Percentiles rank a stretch among this genome's conserved stretches.
Conservation (phyloP, 1,140 invertebrate species). For the Hylyphantes graminicola region DNA sequence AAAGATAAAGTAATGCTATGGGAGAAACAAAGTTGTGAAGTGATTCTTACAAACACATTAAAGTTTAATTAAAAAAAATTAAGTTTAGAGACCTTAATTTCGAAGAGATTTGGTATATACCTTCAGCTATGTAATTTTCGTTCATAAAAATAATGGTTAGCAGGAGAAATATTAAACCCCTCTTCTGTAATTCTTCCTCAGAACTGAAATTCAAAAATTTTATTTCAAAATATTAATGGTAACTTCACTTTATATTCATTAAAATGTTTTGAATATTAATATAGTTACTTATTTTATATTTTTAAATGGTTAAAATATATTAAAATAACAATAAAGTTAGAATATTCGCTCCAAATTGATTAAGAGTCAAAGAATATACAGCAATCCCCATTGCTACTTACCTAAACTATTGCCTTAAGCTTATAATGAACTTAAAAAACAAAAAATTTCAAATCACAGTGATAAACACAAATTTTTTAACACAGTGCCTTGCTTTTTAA, state of each 20-base stretch:
- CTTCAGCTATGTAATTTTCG: slow-evolving; percentile 28
- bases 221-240: background rate
- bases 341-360: too few relatives aligned
- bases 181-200: background rate
- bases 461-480: too few relatives aligned
- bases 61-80: background rate
- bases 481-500: too few relatives aligned
- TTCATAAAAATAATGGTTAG: slow-evolving; percentile 37
- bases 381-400: too few relatives aligned
- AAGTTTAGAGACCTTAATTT: background rate
- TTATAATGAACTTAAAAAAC: too few relatives aligned
- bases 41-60: background rate
- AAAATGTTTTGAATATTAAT: background rate
- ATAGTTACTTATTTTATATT: background rate
- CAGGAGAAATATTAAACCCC: slow-evolving; percentile 3
- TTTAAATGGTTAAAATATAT: background rate
- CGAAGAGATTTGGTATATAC: too few relatives aligned
- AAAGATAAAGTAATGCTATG: background rate
- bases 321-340: too few relatives aligned
- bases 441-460: too few relatives aligned
- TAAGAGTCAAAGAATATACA: too few relatives aligned
- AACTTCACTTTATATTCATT: background rate
- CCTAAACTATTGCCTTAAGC: too few relatives aligned
- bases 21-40: too few relatives aligned
- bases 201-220: slow-evolving; percentile 15